phyloP scores from a whole-genome alignment of 1,140 invertebrate species.

The Coenobita brevimanus region DNA sequence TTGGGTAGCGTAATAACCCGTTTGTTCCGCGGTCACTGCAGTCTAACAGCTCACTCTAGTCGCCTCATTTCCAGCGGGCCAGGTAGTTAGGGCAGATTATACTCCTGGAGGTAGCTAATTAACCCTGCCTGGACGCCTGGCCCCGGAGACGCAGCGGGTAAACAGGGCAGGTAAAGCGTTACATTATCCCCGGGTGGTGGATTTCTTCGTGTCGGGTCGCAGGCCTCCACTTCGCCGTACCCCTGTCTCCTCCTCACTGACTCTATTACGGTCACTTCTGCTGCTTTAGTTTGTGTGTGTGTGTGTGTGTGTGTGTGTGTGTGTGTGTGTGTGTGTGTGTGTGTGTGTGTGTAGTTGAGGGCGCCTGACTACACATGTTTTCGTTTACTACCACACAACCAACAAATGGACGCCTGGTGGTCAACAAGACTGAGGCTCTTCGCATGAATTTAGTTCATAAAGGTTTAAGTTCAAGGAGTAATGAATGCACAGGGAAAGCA shows the following conservation, averaged over 20 bases:
- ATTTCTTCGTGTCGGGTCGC: no score
- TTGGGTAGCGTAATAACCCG: not conserved
- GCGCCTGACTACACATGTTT: no score
- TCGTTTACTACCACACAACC: no score
- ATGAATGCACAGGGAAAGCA: no score
- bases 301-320: constrained; percentile 20
- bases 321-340: constrained; percentile 2
- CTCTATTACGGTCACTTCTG: not conserved
- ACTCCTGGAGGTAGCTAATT: constrained; percentile 14
- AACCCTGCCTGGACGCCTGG: constrained; percentile 9
- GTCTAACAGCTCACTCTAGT: constrained; percentile 21
- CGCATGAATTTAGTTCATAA: no score
- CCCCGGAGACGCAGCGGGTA: not conserved
- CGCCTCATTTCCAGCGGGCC: not conserved
- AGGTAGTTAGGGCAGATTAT: constrained; percentile 25
- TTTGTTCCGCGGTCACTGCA: not conserved
- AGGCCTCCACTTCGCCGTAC: no score
- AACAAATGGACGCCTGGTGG: no score
- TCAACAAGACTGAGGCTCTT: no score
- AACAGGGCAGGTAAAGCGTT: not conserved
- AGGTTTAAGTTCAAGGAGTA: no score
- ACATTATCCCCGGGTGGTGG: no score
- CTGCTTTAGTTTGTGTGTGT: not conserved
- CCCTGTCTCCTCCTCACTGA: no score
- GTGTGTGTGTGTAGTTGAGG: not conserved